Conservation (phyloP, 1,140 invertebrate species). For the Bombus superbus region DNA sequence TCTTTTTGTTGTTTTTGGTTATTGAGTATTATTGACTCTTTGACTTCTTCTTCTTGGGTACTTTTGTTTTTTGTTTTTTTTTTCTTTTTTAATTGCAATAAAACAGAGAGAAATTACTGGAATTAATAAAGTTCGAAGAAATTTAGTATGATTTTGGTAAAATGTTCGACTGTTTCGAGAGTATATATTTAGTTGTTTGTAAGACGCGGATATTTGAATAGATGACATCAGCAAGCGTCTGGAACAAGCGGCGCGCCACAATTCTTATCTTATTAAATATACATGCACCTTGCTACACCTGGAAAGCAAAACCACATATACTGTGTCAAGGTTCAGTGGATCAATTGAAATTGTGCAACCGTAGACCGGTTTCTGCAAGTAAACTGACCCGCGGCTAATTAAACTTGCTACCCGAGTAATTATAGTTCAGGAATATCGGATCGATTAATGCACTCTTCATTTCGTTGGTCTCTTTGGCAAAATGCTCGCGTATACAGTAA, state of each 20-base stretch:
- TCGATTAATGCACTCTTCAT: not conserved
- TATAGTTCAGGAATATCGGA: not conserved
- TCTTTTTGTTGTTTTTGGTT: no score
- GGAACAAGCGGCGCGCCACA: not conserved
- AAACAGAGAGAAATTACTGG: not conserved
- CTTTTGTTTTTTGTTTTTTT: not conserved
- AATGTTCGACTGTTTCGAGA: no score
- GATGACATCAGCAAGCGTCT: conserved; percentile 28
- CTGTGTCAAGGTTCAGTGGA: conserved; percentile 46
- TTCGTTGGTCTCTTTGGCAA: not conserved
- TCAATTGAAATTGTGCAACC: conserved; percentile 37
- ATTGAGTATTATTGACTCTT: not conserved
- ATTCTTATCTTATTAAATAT: conserved; percentile 27
- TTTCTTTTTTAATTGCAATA: not conserved
- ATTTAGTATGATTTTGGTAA: no score
- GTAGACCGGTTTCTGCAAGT: not conserved
- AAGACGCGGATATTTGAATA: conserved; percentile 11
- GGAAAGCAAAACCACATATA: conserved; percentile 34
- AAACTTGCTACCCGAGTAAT: no score
- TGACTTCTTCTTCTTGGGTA: not conserved
- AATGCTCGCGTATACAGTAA: not conserved
- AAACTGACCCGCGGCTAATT: not conserved
- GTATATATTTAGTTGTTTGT: not conserved
- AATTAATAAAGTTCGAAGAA: no score
- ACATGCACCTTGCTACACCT: conserved; percentile 4